Evolutionary conservation across 2,797 vertebrate genomes (phyloP).

Genomic region (Typhlichthys subterraneus): DNA sequence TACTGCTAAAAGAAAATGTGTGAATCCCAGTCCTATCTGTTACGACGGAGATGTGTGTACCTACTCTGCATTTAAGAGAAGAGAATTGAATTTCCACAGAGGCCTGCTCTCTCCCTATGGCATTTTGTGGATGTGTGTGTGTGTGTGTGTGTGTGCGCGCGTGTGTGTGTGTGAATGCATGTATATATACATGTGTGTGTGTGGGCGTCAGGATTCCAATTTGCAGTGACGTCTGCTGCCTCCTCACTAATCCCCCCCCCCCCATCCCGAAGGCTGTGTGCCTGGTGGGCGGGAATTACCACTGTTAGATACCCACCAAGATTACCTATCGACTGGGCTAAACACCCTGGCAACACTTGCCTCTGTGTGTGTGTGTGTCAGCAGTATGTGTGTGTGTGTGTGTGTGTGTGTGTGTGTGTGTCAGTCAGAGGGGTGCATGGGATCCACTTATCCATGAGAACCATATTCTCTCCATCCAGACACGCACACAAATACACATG

Average conservation of each 20-base stretch:
- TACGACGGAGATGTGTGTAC: background rate
- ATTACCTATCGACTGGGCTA: constrained; percentile 66
- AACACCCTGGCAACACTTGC: constrained; percentile 43
- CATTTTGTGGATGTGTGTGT: constrained; percentile 14
- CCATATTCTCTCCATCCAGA: constrained; percentile 27
- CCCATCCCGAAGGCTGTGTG: constrained; percentile 30
- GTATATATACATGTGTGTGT: constrained; percentile 6
- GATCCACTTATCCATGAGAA: constrained; percentile 36
- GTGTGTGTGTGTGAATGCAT: background rate
- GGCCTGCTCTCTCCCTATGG: constrained; percentile 16
- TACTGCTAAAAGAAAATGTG: constrained; percentile 2
- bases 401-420: background rate
- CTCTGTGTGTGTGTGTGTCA: background rate
- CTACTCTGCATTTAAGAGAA: constrained; percentile 13
- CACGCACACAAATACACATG: constrained; percentile 10
- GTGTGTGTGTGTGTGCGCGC: constrained; percentile 1
- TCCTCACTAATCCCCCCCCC: constrained; percentile 60
- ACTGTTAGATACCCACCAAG: constrained; percentile 55
- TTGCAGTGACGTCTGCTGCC: constrained; percentile 62
- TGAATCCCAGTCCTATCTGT: background rate
- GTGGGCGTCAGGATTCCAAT: constrained; percentile 51
- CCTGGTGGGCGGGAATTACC: constrained; percentile 61
- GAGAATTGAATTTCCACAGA: constrained; percentile 37
- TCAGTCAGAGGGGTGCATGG: background rate
- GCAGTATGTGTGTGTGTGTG: too few species aligned